Percentiles rank a stretch among this genome's conserved stretches.
Evolutionary conservation across 1,140 invertebrate species (phyloP).

Genomic region (Argopecten irradians): DNA sequence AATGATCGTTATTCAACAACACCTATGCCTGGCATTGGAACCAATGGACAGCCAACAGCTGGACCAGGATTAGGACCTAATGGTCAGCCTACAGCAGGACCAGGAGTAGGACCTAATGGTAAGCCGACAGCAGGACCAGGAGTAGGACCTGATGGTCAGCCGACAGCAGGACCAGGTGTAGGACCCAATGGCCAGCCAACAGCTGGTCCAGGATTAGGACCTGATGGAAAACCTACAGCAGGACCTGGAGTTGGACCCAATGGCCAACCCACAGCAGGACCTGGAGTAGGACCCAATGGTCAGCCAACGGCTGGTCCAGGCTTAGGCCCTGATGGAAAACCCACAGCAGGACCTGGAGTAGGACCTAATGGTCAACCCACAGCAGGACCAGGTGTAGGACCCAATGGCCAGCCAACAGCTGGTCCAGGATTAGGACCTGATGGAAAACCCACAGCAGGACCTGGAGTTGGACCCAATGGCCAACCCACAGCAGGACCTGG

Average conservation of each 20-base stretch:
- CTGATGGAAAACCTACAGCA: neutral
- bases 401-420: slow-evolving; percentile 26
- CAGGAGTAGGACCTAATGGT: neutral
- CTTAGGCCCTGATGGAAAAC: neutral
- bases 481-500: neutral
- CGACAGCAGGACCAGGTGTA: no score
- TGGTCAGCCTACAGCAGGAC: slow-evolving; percentile 31
- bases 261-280: neutral
- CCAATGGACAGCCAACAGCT: slow-evolving; percentile 34
- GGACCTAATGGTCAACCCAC: neutral
- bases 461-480: slow-evolving; percentile 20
- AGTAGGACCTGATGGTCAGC: no score
- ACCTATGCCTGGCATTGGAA: neutral
- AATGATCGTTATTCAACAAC: neutral
- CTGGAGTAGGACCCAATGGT: neutral
- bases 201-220: neutral
- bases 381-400: neutral
- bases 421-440: neutral
- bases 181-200: slow-evolving; percentile 26
- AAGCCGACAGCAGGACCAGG: neutral
- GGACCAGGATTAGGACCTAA: neutral
- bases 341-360: neutral
- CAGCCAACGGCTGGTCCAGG: neutral
- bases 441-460: neutral
- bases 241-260: neutral